Percentiles rank a stretch among this genome's conserved stretches.
Conservation (phyloP, 2,113 vertebrate genomes). For the Lutjanus erythropterus region DNA sequence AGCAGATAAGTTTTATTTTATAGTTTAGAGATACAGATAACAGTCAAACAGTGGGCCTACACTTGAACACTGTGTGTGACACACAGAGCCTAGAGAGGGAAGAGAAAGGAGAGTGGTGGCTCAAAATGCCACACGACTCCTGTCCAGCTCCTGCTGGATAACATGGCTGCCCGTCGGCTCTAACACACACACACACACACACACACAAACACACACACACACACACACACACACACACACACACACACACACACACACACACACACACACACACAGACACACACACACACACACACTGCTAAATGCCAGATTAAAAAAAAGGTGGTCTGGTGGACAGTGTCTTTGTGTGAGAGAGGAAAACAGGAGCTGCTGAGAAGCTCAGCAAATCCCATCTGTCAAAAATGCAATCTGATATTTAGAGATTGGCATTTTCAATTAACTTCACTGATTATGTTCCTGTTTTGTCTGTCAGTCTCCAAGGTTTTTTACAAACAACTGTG, state of each 20-base stretch:
- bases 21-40: neutral
- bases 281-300: constrained; percentile 12
- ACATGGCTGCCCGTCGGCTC: constrained; percentile 39
- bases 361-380: neutral
- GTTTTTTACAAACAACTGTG: neutral
- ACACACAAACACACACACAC: constrained; percentile 6
- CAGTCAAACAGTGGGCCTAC: neutral
- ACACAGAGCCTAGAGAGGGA: no score
- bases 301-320: constrained; percentile 27
- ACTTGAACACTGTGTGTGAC: neutral
- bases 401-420: neutral
- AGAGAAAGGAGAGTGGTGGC: neutral
- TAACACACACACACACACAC: neutral
- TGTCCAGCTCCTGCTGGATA: constrained; percentile 26
- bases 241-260: constrained; percentile 7
- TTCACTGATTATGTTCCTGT: neutral
- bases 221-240: constrained; percentile 1
- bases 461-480: neutral
- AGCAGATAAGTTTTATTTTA: neutral
- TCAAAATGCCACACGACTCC: constrained; percentile 42
- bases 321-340: constrained; percentile 6
- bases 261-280: neutral
- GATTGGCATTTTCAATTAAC: neutral
- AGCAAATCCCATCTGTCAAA: neutral
- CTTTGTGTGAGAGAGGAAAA: neutral